phyloP scores from a whole-genome alignment of 1,140 invertebrate species.

The Drosophila watanabei region DNA sequence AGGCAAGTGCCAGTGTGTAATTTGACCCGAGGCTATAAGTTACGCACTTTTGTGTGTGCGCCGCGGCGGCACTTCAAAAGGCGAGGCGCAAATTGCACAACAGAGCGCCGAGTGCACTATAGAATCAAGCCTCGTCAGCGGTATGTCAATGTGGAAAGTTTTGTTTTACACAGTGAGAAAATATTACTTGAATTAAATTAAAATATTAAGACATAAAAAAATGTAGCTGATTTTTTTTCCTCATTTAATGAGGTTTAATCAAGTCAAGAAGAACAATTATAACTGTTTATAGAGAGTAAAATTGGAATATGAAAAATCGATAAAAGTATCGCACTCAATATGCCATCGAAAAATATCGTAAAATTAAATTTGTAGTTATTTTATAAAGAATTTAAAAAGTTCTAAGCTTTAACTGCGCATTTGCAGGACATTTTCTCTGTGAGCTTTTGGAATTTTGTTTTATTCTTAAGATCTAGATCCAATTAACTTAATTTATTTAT shows the following conservation, averaged over 20 bases:
- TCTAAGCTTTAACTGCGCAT: no score
- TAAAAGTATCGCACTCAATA: not conserved
- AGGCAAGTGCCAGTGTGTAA: slow-evolving; percentile 72
- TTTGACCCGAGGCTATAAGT: slow-evolving; percentile 85
- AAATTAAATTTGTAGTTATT: no score
- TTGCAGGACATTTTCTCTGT: no score
- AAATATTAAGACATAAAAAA: no score
- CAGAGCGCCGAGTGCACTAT: slow-evolving; percentile 47
- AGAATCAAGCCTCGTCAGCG: slow-evolving; percentile 62
- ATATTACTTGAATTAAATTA: no score
- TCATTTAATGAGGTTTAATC: not conserved
- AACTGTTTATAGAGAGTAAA: not conserved
- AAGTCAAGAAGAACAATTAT: not conserved
- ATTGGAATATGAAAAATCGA: not conserved
- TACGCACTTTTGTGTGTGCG: slow-evolving; percentile 69
- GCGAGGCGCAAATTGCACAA: slow-evolving; percentile 77
- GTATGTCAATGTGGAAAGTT: slow-evolving; percentile 35
- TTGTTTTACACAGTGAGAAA: not conserved
- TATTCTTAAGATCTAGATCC: no score
- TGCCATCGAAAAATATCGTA: no score
- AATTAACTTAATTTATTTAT: no score
- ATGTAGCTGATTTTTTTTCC: no score
- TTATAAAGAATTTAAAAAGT: no score
- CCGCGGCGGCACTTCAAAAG: slow-evolving; percentile 62
- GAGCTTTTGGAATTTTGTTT: no score